Evolutionary conservation across 2,888 invertebrate species (phyloP), one percentile per base, ranked within the genome.

Genomic region (Pecten maximus): DNA sequence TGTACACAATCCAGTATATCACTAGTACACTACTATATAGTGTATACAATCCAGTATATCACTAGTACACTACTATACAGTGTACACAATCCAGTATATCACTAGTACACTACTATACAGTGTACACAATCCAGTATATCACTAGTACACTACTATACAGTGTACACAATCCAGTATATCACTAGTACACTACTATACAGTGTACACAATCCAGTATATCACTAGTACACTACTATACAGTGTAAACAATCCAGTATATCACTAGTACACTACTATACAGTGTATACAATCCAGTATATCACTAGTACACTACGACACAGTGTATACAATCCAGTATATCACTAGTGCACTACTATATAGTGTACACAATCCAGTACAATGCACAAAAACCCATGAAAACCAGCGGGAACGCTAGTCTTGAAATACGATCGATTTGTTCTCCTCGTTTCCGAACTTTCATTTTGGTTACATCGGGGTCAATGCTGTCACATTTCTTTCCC

Each of bases 341-440:
- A 60, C 60, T 2, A n/a, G 60, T 60, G 16, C 2, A 28, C 10
- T 16, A 6, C 28, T 74, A 74, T 8, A 74, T 35, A 28, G 74
- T 35, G 74, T 90, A 91, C 0, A 89, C 89, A 0, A 90, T 40
- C 93, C 94, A 93, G 88, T 94, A 94, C 0, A 93, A 44, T 1
- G 92, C 40, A 91, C 93, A 93, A 86, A 94, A 94, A 15, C 93
- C 12, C 28, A 91, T n/a, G 90, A 94, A 94, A 0, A 92, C 90
- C 0, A 92, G 44, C 16, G 94, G 94, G 74, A 94, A 94, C 0
- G 92, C 44, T 3, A 94, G 88, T 16, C 94, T 87, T 10, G 93
- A 93, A n/a, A 94, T 50, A 44, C 93, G 92, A 90, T 94, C 94
- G 15, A 94, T 92, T 91, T 12, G 94, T 93, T 50, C 88, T 74